Evolutionary conservation across 2,888 invertebrate species (phyloP), one percentile per base, ranked within the genome.

Genomic region (Eupeodes latifasciatus): DNA sequence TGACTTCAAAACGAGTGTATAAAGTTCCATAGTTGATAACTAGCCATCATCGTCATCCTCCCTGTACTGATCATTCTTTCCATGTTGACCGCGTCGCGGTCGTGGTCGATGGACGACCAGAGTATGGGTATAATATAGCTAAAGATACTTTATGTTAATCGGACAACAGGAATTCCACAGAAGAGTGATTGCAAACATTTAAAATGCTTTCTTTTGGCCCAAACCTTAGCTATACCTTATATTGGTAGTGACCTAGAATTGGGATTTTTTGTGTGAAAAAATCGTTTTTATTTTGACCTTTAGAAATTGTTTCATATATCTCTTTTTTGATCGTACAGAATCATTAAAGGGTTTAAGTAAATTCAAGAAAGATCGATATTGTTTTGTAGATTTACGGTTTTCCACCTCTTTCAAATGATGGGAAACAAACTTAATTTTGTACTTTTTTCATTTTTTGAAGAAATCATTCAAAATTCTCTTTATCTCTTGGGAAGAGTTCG

Each of bases 181-280:
- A 55, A 74, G 69, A 77, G 49, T 75, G 74, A 81, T 81, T 66
- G 81, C 80, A 69, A 77, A 57, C 36, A 57, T 84, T 69, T 62
- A 69, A 74, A 61, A 74, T 67, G 49, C 71, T 80, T 69, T 80
- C 77, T 84, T 77, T 12, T 55, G 40, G 40, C 11, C 53, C 19
- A 19, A 71, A 44, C 16, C 34, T 27, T 36, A 51, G 57, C 36
- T 40, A 40, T 40, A 40, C 27, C 27, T 27, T 1, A 9, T 40
- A 40, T 40, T 40, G 40, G 40, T 40, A 40, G 64, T 87, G 87
- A 84, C 87, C 87, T 69, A 87, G 72, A 84, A 84, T 77, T 81
- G 80, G 80, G 72, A n/a, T 81, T 64, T 16, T 36, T 76, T 69
- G 27, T 27, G 27, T 27, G 27, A 14, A 51, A 76, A 72, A 81